phyloP scores from a whole-genome alignment of 2,113 vertebrate species.

The Thamnaconus septentrionalis region DNA sequence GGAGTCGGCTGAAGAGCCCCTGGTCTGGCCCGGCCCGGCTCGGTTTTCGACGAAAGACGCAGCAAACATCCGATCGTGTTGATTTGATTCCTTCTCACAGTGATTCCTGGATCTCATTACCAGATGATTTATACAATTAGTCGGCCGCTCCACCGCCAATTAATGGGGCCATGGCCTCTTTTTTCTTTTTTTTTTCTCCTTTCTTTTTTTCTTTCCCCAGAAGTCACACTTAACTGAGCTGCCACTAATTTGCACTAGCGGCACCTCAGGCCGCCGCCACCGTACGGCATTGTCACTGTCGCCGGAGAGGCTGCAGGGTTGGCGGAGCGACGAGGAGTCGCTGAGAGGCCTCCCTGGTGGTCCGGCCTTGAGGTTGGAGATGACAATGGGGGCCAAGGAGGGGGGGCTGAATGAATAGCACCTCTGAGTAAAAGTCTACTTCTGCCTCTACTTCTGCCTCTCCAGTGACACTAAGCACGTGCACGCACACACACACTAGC shows the following conservation, averaged over 20 bases:
- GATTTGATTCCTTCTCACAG: conserved; percentile 73
- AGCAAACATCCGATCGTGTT: conserved; percentile 44
- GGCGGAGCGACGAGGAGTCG: conserved; percentile 53
- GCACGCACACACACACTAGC: conserved; percentile 30
- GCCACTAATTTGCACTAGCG: conserved; percentile 77
- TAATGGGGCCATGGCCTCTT: conserved; percentile 85
- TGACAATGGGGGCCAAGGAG: conserved; percentile 62
- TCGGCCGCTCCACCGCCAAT: conserved; percentile 82
- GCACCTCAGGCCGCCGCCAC: conserved; percentile 68
- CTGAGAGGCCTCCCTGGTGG: conserved; percentile 51
- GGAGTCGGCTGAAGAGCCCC: conserved; percentile 15
- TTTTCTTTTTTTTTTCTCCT: conserved; percentile 38
- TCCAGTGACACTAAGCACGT: conserved; percentile 44
- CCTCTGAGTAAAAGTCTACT: conserved; percentile 59
- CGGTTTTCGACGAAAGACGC: too few species aligned
- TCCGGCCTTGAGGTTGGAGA: conserved; percentile 67
- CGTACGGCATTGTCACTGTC: conserved; percentile 50
- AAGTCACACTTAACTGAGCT: conserved; percentile 86
- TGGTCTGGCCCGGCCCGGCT: too few species aligned
- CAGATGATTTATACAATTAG: conserved; percentile 86
- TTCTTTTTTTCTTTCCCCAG: conserved; percentile 9
- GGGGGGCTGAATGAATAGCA: conserved; percentile 56
- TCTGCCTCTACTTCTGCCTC: conserved; percentile 44
- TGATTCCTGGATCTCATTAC: conserved; percentile 87
- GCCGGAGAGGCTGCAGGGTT: conserved; percentile 52